A percentile compares a stretch with the other conserved stretches of the same genome.
Conservation (phyloP, 2,797 vertebrate species). For the Saguinus oedipus region DNA sequence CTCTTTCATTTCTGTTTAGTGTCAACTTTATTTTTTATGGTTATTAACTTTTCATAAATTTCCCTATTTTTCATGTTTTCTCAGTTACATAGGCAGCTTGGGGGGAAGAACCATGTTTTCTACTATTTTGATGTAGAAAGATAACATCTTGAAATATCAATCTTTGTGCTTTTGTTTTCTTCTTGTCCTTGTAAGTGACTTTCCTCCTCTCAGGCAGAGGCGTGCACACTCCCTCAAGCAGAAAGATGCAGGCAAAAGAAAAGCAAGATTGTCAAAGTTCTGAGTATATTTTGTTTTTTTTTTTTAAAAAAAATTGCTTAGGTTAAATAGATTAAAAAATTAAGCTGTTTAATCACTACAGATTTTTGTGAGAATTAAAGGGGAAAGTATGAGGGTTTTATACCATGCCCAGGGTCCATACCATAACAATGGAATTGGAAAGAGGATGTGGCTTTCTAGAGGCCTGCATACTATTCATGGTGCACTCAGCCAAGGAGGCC, state of each 20-base stretch:
- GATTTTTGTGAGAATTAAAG: not conserved
- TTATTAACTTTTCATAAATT: conserved; percentile 56
- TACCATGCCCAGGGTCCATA: not conserved
- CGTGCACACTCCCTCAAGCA: not conserved
- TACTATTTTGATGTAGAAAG: conserved; percentile 25
- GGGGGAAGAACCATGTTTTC: conserved; percentile 39
- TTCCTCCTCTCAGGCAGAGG: not conserved
- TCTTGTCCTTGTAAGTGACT: conserved; percentile 39
- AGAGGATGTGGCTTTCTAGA: not conserved
- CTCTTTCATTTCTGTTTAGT: conserved; percentile 13
- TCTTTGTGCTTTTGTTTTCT: conserved; percentile 56
- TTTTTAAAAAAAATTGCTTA: not conserved
- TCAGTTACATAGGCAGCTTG: not conserved
- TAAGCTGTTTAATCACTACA: not conserved
- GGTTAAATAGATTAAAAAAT: not conserved
- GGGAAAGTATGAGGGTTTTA: not conserved
- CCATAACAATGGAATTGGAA: not conserved
- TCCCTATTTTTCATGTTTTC: conserved; percentile 49
- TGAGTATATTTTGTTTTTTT: not conserved
- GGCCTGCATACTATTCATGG: not conserved
- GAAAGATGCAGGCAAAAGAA: not conserved
- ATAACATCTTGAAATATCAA: conserved; percentile 46
- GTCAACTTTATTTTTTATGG: not conserved
- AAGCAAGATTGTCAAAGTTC: not conserved
- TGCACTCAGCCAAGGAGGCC: not conserved